Base-by-base conservation (phyloP, 2,888 invertebrate genomes). In the Poecilobothrus nobilitatus region DNA sequence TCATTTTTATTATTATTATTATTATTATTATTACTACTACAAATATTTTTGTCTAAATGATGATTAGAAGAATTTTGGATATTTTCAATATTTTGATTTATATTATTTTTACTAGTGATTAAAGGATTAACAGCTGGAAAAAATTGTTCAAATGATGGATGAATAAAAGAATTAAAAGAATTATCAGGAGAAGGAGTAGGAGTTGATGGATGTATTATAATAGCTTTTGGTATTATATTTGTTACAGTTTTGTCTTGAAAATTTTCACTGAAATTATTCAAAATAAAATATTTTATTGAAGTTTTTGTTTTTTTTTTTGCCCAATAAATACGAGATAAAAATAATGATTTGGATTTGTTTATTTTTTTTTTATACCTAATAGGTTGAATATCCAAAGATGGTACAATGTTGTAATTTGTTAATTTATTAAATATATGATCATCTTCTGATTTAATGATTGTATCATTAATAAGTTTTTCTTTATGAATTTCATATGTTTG, bases 1-100 rank as follows among this genome's bases (percentile, higher is more conserved):
- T 76, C 75, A 75, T 75, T 74, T 75, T 75, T 76, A 70, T 63
- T 67, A 74, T 78, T 77, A 75, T 75, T 76, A 76, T 66, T 70
- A 68, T 66, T 70, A 66, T 53, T 67, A 68, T 67, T 41, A 67
- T 67, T 69, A 73, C 8, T 22, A 21, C 21, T 22, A 63, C 22
- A 22, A 63, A 22, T 63, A 10, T 21, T 63, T 63, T 22, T 4
- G 8, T 20, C 63, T 63, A 63, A 63, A 63, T 63, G 18, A 63
- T 63, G 63, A 27, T 27, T 12, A 27, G 18, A 18, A 53, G 12
- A 18, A 53, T 53, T 53, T 2, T 53, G 9, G 2, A 18, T 2
- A 53, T 53, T 53, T 18, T 63, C 27, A 27, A 27, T 27, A 27
- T 63, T 63, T 63, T 12, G 18, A 18, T 33, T 22, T n/a, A n/a